A percentile compares a stretch with the other conserved stretches of the same genome.
Evolutionary conservation across 2,113 vertebrate species (phyloP).

Genomic region (Psittacus erithacus): DNA sequence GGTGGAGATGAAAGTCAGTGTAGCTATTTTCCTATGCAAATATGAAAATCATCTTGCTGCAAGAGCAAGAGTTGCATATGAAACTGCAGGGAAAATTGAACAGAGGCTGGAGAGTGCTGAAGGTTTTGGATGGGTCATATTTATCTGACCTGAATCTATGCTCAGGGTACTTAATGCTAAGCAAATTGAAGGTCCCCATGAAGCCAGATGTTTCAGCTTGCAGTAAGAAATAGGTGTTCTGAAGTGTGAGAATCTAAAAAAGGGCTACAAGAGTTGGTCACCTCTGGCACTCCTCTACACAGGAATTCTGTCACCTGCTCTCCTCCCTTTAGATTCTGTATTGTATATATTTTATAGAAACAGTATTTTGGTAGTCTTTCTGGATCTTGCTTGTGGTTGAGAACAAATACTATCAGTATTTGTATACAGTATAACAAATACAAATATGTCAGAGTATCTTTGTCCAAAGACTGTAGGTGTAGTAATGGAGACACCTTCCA

Average conservation of each 20-base stretch:
- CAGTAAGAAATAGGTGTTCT: neutral
- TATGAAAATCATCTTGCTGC: neutral
- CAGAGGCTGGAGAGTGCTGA: neutral
- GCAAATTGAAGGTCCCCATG: neutral
- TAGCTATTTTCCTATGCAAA: neutral
- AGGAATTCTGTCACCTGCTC: neutral
- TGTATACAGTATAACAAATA: no score
- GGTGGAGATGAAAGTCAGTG: neutral
- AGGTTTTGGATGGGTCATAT: neutral
- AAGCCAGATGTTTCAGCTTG: neutral
- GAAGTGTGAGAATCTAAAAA: neutral
- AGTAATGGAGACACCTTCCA: neutral
- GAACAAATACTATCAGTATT: neutral
- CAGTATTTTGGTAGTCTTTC: neutral
- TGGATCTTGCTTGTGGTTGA: neutral
- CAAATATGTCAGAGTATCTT: neutral
- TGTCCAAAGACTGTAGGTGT: neutral
- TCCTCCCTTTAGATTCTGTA: neutral
- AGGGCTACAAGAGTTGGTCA: neutral
- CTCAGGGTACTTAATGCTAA: neutral
- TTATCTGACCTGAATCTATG: neutral
- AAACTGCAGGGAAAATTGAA: neutral
- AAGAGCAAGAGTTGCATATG: neutral
- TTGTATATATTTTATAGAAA: neutral
- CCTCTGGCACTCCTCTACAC: neutral